phyloP scores from a whole-genome alignment of 2,113 vertebrate species.

The Nesogale talazaci region DNA sequence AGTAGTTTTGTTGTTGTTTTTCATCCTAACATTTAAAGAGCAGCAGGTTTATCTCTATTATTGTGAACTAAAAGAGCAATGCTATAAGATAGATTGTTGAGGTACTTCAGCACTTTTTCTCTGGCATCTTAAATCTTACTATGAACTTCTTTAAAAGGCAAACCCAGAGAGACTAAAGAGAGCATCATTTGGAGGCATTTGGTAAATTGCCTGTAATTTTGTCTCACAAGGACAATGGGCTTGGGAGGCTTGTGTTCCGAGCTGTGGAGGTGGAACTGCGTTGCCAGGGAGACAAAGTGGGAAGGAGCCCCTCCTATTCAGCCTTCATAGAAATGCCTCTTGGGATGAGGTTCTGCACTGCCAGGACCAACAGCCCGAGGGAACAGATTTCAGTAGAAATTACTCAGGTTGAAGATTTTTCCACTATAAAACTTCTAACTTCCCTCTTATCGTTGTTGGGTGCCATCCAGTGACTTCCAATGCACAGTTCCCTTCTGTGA shows the following conservation, averaged over 20 bases:
- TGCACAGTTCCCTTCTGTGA: not conserved
- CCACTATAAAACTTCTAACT: not conserved
- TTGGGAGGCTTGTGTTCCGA: not conserved
- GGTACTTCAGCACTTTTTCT: not conserved
- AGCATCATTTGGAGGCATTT: slow-evolving; percentile 5
- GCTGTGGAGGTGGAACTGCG: not conserved
- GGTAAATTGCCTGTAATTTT: slow-evolving; percentile 19
- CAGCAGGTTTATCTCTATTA: not conserved
- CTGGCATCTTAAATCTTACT: not conserved
- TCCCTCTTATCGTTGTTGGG: not conserved
- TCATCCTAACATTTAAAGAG: not conserved
- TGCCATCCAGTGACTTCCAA: not conserved
- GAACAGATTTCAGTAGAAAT: not conserved
- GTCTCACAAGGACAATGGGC: not conserved
- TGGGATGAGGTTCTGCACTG: not conserved
- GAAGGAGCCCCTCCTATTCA: not conserved
- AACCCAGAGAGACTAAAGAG: not conserved
- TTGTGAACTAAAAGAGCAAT: not conserved
- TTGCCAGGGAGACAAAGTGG: slow-evolving; percentile 61
- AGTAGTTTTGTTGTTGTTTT: not conserved
- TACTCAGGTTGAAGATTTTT: not conserved
- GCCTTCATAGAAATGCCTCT: not conserved
- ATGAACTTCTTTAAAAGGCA: slow-evolving; percentile 4
- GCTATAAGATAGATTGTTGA: not conserved
- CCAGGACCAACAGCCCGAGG: not conserved